Evolutionary conservation across 2,113 vertebrate species (phyloP), one percentile per base, ranked within the genome.

Genomic region (Plecotus auritus): DNA sequence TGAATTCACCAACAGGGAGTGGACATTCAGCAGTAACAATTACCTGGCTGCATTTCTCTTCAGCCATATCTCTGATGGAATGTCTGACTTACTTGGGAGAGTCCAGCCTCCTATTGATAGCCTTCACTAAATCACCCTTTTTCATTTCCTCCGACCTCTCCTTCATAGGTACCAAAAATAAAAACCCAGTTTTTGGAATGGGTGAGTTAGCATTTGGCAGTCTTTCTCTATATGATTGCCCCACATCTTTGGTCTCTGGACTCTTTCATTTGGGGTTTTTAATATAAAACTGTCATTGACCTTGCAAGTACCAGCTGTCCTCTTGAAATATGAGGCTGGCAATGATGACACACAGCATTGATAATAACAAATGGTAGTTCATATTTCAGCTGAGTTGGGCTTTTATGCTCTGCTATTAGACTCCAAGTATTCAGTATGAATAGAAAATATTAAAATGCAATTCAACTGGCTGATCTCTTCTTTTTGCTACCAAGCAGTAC

Each of bases 271-370:
- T 97, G 96, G 95, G 88, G 61, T 97, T 98, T 98, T 98, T 97
- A 95, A 95, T 98, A 97, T 97, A 97, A 98, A 98, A 98, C 92
- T 97, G 96, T 97, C 98, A 98, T 98, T 97, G 98, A 97, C 98
- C 97, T 98, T 98, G 97, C 96, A 98, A 98, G 96, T 95, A 96
- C 97, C 97, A 98, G 97, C 98, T 98, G 98, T 97, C 98, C 98
- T 98, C 97, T 98, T 98, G 98, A 98, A 98, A 98, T 97, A 98
- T 96, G 97, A 98, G 97, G 84, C 85, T 97, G 94, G 93, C 98
- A 95, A 96, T 98, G 97, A 96, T 96, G 95, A 95, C 85, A 96
- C 22, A 96, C 69, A 93, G 85, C 82, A 77, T 40, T 95, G 95
- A 96, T 97, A 97, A 96, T 97, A 97, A 97, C 77, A 97, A 97